Base-by-base conservation (phyloP, 2,888 invertebrate species). In the Timandra comae region DNA sequence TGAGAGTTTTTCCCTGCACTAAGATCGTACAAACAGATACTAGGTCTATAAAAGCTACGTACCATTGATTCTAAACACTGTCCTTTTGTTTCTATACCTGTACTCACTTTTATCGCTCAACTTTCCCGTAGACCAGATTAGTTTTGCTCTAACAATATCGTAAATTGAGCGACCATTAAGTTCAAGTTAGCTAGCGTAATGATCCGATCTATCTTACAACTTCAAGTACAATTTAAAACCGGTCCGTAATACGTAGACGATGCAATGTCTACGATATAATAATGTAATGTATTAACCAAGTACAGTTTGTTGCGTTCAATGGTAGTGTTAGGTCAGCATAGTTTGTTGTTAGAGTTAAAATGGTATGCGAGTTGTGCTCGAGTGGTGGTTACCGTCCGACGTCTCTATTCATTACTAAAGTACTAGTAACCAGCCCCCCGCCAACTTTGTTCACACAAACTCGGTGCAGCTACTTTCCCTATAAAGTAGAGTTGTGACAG, bases 401-500 rank as follows among this genome's bases (percentile, higher is more conserved):
- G 74, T 78, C 79, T 80, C 81, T 72, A 81, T 82, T 80, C 81
- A 81, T 84, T 81, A 81, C 74, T 58, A 56, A 72, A 74, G 71
- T 16, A 16, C 16, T 16, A 6, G 16, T 72, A 78, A 75, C 74
- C 71, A 65, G 67, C 66, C 68, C 63, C 63, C 62, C 56, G 46
- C 62, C 68, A 84, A 84, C 77, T 82, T 82, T 71, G 79, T 78
- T 77, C 73, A 57, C 63, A 63, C 63, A 73, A 76, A 77, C 76
- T 79, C 63, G 58, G 56, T 59, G 58, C 66, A 61, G 52, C 73
- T 75, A 79, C 77, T 82, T 81, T 81, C 71, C 79, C 79, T 82
- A 78, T 81, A 80, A 79, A 82, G 72, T 79, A 78, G 72, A 81
- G 68, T 76, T 80, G 78, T 81, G 85, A 81, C 84, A 80, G 75